Conservation (phyloP, 2,797 vertebrate species). For the Martes flavigula region DNA sequence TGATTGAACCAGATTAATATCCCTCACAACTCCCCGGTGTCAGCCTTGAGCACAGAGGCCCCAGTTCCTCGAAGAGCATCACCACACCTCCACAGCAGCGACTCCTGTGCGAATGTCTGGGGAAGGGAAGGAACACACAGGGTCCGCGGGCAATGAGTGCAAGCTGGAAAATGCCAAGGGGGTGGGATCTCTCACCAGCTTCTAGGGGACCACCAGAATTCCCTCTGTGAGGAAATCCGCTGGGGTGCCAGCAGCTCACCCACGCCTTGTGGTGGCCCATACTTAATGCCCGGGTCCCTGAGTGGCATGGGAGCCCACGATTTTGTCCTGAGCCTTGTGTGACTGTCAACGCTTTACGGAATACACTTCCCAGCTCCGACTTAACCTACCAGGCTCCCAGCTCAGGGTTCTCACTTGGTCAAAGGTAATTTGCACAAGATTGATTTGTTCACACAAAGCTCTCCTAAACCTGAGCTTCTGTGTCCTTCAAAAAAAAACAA, state of each 20-base stretch:
- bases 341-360: background rate
- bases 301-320: background rate
- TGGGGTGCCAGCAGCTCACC: background rate
- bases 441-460: background rate
- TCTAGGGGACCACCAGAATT: background rate
- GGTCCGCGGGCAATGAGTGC: rapidly evolving
- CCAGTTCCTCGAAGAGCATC: background rate
- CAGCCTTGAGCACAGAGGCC: background rate
- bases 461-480: background rate
- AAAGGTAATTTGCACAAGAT: background rate
- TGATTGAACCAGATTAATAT: background rate
- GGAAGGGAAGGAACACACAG: background rate
- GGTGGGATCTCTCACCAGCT: background rate
- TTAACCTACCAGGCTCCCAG: background rate
- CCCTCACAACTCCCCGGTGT: background rate
- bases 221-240: background rate
- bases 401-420: background rate
- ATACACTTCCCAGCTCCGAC: background rate
- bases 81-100: no score
- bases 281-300: background rate
- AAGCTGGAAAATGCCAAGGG: background rate
- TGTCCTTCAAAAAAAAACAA: background rate
- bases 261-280: background rate
- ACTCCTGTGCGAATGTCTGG: rapidly evolving
- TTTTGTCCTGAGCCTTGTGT: background rate